These are phyloP conservation scores for Phytoseiulus persimilis DNA, from an alignment of 2,888 invertebrate species.

Conservation along the genomic window DNA sequence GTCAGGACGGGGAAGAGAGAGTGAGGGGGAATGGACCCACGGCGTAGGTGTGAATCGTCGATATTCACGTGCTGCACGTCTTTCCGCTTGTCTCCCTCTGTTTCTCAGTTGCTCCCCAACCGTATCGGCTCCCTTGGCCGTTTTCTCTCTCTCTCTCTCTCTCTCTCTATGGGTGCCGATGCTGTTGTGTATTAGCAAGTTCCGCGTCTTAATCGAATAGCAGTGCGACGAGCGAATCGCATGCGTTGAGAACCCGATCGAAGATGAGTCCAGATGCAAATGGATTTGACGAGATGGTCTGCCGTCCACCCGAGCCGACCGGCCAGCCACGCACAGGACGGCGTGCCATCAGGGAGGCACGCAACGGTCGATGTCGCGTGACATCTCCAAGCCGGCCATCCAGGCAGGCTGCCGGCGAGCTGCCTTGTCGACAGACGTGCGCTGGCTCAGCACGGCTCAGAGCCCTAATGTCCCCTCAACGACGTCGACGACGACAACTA, in stretches of 20 bases:
- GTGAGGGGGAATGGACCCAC: not conserved
- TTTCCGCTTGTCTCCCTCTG: not conserved
- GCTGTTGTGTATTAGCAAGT: not conserved
- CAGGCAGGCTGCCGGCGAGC: not conserved
- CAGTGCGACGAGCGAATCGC: not conserved
- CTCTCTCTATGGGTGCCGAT: not conserved
- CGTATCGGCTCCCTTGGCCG: not conserved
- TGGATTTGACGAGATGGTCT: not conserved
- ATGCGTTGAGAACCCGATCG: not conserved
- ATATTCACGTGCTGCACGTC: not conserved
- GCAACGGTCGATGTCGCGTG: constrained; percentile 5
- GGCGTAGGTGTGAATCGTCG: not conserved
- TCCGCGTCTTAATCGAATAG: not conserved
- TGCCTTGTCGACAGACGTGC: constrained; percentile 5
- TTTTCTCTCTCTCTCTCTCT: not conserved
- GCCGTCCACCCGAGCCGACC: not conserved
- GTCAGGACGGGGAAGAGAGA: not conserved
- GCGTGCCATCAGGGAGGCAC: constrained; percentile 5
- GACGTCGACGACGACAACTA: not conserved
- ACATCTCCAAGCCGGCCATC: not conserved
- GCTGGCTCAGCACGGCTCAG: not conserved
- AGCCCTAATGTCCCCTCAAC: not conserved
- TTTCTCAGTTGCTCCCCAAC: not conserved
- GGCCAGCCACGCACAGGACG: not conserved
- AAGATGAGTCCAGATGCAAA: not conserved